These are phyloP conservation scores for Columba janthina DNA, from an alignment of 2,113 vertebrate genomes.

Conservation along the genomic window DNA sequence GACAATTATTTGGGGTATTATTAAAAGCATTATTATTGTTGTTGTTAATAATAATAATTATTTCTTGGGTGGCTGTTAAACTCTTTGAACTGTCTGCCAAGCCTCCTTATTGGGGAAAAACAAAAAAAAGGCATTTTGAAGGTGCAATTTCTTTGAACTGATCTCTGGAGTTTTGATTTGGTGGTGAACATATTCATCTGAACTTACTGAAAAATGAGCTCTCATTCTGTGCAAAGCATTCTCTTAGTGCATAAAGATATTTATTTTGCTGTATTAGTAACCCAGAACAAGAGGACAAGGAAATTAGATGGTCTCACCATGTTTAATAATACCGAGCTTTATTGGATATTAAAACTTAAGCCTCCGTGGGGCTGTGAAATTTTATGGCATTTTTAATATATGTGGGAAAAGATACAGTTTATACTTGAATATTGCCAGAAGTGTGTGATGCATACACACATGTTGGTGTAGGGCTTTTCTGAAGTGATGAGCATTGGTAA, in stretches of 20 bases:
- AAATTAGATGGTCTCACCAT: background rate
- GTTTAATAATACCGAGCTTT: background rate
- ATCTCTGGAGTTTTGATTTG: conserved; percentile 21
- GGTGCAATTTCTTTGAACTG: background rate
- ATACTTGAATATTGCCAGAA: background rate
- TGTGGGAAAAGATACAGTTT: background rate
- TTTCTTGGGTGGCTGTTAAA: background rate
- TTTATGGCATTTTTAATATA: background rate
- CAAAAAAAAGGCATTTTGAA: background rate
- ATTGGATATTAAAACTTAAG: background rate
- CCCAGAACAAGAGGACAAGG: background rate
- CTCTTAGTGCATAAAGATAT: background rate
- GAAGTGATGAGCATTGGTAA: background rate
- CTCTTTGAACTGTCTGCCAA: conserved; percentile 21
- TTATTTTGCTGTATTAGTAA: background rate
- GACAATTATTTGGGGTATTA: background rate
- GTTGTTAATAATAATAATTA: background rate
- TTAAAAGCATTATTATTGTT: background rate
- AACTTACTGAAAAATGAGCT: conserved; percentile 1
- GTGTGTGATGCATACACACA: background rate
- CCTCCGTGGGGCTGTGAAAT: background rate
- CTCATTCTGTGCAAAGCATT: background rate
- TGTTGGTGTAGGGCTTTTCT: background rate
- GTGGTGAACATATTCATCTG: background rate
- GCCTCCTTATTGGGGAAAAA: background rate